Evolutionary conservation across 2,797 vertebrate species (phyloP), one percentile per base, ranked within the genome.

Genomic region (Microctenopoma stevenorrisi): DNA sequence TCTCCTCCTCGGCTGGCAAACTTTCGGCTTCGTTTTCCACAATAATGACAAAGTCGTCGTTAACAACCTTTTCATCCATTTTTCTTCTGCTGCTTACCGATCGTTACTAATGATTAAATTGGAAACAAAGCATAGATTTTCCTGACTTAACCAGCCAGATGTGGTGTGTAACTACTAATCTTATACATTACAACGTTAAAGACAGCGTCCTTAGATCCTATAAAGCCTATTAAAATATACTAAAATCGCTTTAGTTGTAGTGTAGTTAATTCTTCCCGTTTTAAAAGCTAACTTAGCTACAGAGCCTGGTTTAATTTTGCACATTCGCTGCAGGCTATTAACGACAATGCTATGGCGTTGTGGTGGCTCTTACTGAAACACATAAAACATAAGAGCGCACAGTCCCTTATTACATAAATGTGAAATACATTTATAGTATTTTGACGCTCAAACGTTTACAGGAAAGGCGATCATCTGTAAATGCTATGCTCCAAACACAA

Each of bases 21-120:
- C 97, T 98, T 81, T 99, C 97, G 10, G 97, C 97, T 86, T 98
- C 96, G 83, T 98, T 98, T 76, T 97, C 97, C 72, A 95, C 94
- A 28, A 95, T 93, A 35, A 95, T 95, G n/a, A 95, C 94, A 59
- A 94, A 88, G 80, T 95, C 94, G 52, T 94, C 93, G 18, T 88
- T 88, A 46, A 90, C 90, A 1, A 88, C 69, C 53, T 86, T 86
- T 65, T 90, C 92, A 12, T 93, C 93, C 94, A 94, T 25, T 14
- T 9, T 1, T 2, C n/a, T 4, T 1, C 28, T 30, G 25, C 47
- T 49, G 35, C 26, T 40, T 40, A 37, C 25, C 40, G 26, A 54
- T 44, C 33, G 53, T 15, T 50, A 50, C 26, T 64, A 55, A 84
- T 78, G 72, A 63, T 74, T 73, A 3, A 54, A 58, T 22, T 30